Evolutionary conservation across 2,113 vertebrate genomes (phyloP).

Genomic region (Rhea americana): DNA sequence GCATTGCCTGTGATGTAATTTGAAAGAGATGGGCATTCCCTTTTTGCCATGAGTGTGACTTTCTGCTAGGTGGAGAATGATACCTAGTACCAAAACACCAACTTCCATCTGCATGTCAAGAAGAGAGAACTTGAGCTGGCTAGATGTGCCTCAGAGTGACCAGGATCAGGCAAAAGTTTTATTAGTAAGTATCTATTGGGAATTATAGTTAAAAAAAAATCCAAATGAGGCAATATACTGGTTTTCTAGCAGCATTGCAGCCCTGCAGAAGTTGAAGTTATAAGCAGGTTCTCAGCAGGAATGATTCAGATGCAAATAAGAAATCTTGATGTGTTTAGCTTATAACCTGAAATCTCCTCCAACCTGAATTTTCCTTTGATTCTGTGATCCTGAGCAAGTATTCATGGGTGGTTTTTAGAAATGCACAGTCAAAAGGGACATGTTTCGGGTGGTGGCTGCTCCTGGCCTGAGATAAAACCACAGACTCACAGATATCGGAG

Average conservation of each 20-base stretch:
- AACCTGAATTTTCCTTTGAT: not conserved
- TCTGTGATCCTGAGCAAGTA: not conserved
- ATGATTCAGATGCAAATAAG: not conserved
- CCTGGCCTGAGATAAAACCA: no score
- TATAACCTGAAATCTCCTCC: not conserved
- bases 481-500: no score
- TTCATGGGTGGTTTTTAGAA: not conserved
- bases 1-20: not conserved
- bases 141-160: not conserved
- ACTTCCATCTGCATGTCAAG: not conserved
- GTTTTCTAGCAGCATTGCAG: not conserved
- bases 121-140: not conserved
- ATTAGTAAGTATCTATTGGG: no score
- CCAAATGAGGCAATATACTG: not conserved
- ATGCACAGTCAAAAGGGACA: not conserved
- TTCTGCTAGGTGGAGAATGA: not conserved
- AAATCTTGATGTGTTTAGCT: not conserved
- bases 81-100: not conserved
- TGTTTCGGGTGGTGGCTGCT: not conserved
- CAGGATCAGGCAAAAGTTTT: not conserved
- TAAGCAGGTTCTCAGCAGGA: not conserved
- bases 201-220: not conserved
- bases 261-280: no score
- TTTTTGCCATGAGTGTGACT: fast-evolving
- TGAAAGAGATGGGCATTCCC: not conserved